Evolutionary conservation across 2,113 vertebrate species (phyloP), one percentile per base, ranked within the genome.

Genomic region (Uropsilus gracilis): DNA sequence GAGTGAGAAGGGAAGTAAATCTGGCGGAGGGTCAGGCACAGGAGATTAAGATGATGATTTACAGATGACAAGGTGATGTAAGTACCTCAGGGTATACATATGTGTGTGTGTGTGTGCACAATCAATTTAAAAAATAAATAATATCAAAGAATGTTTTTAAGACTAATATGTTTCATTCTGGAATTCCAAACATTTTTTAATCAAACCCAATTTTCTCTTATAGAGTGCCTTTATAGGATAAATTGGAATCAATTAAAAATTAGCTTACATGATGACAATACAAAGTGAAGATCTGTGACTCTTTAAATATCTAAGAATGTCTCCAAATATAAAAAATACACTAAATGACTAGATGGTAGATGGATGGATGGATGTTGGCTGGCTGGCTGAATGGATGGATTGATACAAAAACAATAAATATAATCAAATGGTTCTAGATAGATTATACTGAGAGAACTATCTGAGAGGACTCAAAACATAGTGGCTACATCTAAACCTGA

Each of bases 291-390:
- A 78, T 94, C 11, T 82, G 30, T 76, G 18, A 57, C 24, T 66
- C n/a, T 95, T 30, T 53, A 81, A 80, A 80, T 86, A 80, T 66
- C 91, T 57, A 88, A 80, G 53, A 55, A 55, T 22, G 30, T 68
- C n/a, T 95, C 37, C 59, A 81, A 80, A 80, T 81, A 80, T 66
- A 86, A 73, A 84, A 80, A 7, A 87, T 68, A 64, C 42, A 77
- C 13, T 90, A 71, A 78, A 73, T 20, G 11, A 61, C 17, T 26
- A 84, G 13, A 86, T 30, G 91, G 24, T 20, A 46, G 37, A 68
- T 2, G 24, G 4, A 77, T 22, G 71, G 42, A 28, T 18, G 13
- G 44, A 69, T 32, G 61, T 10, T 75, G 37, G 18, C 39, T 76
- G 12, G n/a, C n/a, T n/a, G n/a, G n/a, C n/a, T n/a, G n/a, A 37